Evolutionary conservation across 2,797 vertebrate genomes (phyloP).

Genomic region (Phrynocephalus vlangalii): DNA sequence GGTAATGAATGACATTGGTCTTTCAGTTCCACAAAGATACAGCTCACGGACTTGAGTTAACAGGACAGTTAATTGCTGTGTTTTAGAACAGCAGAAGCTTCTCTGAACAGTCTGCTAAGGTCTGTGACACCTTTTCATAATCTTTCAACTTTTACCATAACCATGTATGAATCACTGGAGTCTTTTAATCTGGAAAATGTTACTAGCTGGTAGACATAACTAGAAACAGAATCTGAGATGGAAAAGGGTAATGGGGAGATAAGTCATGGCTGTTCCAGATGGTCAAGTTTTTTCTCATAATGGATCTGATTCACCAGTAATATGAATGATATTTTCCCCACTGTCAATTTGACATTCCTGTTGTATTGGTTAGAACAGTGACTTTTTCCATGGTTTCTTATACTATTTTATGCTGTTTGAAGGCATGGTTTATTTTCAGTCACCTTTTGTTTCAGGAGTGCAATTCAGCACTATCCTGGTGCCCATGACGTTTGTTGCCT

Average conservation of each 20-base stretch:
- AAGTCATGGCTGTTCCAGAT: too few relatives aligned
- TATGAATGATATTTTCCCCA: too few relatives aligned
- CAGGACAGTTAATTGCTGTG: not conserved
- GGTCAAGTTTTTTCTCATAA: too few relatives aligned
- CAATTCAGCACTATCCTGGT: too few relatives aligned
- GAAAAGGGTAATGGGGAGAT: not conserved
- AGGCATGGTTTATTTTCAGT: too few relatives aligned
- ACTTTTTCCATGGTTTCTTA: too few relatives aligned
- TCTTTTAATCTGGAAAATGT: not conserved
- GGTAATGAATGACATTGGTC: not conserved
- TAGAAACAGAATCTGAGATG: not conserved
- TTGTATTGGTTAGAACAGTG: too few relatives aligned
- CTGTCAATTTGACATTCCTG: too few relatives aligned
- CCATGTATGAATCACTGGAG: not conserved
- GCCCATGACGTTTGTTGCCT: too few relatives aligned
- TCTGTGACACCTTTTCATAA: not conserved
- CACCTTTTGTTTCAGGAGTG: too few relatives aligned
- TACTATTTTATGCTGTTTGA: too few relatives aligned
- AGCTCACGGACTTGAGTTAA: not conserved
- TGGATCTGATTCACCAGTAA: too few relatives aligned
- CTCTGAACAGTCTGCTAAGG: not conserved
- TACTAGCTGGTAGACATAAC: not conserved
- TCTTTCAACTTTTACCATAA: not conserved
- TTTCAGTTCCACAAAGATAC: not conserved
- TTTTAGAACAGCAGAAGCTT: not conserved